These are phyloP conservation scores for Thumatha senex DNA, from an alignment of 2,888 invertebrate genomes.

Conservation along the genomic window DNA sequence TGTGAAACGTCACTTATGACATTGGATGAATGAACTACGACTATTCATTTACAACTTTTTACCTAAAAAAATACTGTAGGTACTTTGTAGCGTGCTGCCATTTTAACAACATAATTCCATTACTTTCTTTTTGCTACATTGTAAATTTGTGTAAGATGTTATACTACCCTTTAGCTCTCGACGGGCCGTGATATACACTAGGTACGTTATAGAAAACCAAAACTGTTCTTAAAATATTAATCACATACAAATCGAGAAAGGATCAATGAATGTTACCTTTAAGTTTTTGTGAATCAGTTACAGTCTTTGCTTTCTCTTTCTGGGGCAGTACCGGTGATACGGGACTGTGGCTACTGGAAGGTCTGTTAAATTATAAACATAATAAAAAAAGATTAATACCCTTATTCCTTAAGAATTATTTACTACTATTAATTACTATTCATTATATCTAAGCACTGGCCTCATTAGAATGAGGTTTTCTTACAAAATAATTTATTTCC, in stretches of 20 bases:
- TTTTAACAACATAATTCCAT: no score
- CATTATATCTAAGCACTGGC: no score
- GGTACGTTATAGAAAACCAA: background rate
- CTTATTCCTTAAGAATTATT: no score
- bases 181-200: background rate
- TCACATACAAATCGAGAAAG: background rate
- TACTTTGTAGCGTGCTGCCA: no score
- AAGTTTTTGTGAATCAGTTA: conserved; percentile 56
- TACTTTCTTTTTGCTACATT: no score
- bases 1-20: no score
- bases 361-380: conserved; percentile 31
- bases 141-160: no score
- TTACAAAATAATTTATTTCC: background rate
- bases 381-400: background rate
- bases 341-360: conserved; percentile 53
- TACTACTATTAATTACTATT: no score
- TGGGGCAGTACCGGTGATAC: conserved; percentile 72
- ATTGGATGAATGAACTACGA: no score
- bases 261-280: conserved; percentile 52
- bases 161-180: no score
- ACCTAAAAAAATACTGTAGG: no score
- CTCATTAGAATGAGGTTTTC: background rate
- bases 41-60: no score
- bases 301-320: conserved; percentile 72
- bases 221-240: background rate